A percentile compares a stretch with the other conserved stretches of the same genome.
phyloP scores from a whole-genome alignment of 2,888 invertebrate genomes.

The Didymodactylos carnosus region DNA sequence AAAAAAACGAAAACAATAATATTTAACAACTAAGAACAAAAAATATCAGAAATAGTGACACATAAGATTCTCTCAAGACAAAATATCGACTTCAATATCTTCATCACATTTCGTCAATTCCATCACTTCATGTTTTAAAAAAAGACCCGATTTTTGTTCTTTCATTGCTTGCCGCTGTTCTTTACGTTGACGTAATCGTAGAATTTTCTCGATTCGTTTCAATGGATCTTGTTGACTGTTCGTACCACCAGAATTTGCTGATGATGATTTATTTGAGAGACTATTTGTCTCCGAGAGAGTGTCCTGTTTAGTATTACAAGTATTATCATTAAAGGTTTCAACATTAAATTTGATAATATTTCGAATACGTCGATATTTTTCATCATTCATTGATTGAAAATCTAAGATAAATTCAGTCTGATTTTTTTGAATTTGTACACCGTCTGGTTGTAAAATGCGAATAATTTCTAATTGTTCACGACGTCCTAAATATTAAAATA shows the following conservation, averaged over 20 bases:
- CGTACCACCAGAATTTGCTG: neutral
- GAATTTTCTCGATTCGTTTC: constrained; percentile 1
- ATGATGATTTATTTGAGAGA: neutral
- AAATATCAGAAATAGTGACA: too few species aligned
- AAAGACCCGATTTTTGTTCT: constrained; percentile 8
- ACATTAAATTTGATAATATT: constrained; percentile 9
- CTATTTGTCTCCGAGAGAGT: neutral
- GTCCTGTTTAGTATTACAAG: neutral
- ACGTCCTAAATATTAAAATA: too few species aligned
- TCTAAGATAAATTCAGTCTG: constrained; percentile 5
- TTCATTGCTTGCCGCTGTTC: constrained; percentile 7
- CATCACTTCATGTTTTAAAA: neutral
- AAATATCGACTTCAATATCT: constrained; percentile 11
- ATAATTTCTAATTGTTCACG: constrained; percentile 29
- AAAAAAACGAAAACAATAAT: too few species aligned
- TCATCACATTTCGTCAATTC: constrained; percentile 7
- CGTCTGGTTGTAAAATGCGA: constrained; percentile 25
- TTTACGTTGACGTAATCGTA: constrained; percentile 9
- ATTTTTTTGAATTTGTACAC: neutral
- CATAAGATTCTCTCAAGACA: too few species aligned
- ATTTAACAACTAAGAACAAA: too few species aligned
- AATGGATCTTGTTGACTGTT: neutral
- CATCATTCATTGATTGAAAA: constrained; percentile 9
- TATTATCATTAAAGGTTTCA: neutral
- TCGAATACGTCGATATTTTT: constrained; percentile 8